Evolutionary conservation across 1,140 invertebrate species (phyloP).

Genomic region (Zaprionus nigranus): DNA sequence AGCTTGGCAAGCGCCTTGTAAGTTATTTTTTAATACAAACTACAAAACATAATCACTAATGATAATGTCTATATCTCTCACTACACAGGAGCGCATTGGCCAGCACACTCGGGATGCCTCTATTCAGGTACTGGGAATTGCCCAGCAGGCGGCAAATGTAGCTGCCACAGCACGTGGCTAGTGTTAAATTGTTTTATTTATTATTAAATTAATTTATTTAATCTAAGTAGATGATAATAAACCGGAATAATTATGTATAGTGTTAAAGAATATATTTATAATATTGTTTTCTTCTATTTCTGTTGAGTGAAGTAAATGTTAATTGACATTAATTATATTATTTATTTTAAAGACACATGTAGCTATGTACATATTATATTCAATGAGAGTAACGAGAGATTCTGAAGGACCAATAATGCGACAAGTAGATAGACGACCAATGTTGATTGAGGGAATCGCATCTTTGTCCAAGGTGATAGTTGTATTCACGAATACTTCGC

Average conservation of each 20-base stretch:
- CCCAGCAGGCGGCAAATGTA: slow-evolving; percentile 77
- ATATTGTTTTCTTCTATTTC: neutral
- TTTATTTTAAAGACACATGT: no score
- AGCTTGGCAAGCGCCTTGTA: slow-evolving; percentile 74
- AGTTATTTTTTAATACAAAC: slow-evolving; percentile 11
- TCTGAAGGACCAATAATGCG: neutral
- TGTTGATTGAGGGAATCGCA: neutral
- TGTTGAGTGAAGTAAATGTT: no score
- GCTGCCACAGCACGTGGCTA: slow-evolving; percentile 66
- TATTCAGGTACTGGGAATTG: slow-evolving; percentile 72
- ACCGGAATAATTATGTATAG: neutral
- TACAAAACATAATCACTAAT: neutral
- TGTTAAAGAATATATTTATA: neutral
- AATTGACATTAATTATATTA: fast-evolving
- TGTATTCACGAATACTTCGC: neutral
- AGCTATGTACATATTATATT: neutral
- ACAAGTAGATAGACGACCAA: neutral
- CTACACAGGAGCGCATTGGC: slow-evolving; percentile 69
- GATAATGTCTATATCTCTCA: neutral
- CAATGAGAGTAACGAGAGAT: no score
- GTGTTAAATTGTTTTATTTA: neutral
- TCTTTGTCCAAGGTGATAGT: neutral
- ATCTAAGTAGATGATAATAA: neutral
- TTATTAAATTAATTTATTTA: slow-evolving; percentile 14
- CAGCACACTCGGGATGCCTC: slow-evolving; percentile 76